Evolutionary conservation across 64 coral and sea anemone species (phyloP).

Genomic region (Orbicella faveolata): DNA sequence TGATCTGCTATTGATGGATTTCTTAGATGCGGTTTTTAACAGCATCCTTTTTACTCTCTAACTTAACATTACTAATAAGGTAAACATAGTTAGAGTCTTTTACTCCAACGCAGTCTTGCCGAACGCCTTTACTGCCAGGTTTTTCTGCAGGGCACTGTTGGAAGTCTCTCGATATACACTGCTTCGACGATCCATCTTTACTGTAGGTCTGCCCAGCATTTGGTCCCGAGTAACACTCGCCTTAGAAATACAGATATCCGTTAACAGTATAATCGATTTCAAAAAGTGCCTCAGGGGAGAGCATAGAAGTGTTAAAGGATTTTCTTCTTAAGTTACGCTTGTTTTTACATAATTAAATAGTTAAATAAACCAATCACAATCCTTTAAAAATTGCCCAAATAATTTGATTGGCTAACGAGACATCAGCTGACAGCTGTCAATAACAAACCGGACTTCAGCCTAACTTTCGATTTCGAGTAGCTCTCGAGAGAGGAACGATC

Average conservation of each 20-base stretch:
- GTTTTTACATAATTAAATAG: too few relatives aligned
- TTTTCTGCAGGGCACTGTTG: neutral
- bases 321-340: too few relatives aligned
- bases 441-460: too few relatives aligned
- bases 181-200: slow-evolving; percentile 30
- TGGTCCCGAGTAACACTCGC: slow-evolving; percentile 32
- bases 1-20: neutral
- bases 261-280: neutral
- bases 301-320: too few relatives aligned
- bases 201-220: neutral
- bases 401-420: too few relatives aligned
- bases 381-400: too few relatives aligned
- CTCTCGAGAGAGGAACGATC: too few relatives aligned
- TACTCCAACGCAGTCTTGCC: slow-evolving; percentile 1
- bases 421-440: too few relatives aligned
- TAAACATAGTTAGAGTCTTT: slow-evolving; percentile 41
- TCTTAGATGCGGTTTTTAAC: neutral
- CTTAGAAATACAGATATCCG: neutral
- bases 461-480: too few relatives aligned
- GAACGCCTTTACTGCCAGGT: neutral
- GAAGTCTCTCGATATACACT: slow-evolving; percentile 38
- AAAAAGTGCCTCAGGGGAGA: neutral
- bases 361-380: too few relatives aligned
- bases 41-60: neutral
- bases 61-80: neutral